A percentile compares a stretch with the other conserved stretches of the same genome.
Evolutionary conservation across 2,113 vertebrate genomes (phyloP).

Genomic region (Lophotis ruficrista): DNA sequence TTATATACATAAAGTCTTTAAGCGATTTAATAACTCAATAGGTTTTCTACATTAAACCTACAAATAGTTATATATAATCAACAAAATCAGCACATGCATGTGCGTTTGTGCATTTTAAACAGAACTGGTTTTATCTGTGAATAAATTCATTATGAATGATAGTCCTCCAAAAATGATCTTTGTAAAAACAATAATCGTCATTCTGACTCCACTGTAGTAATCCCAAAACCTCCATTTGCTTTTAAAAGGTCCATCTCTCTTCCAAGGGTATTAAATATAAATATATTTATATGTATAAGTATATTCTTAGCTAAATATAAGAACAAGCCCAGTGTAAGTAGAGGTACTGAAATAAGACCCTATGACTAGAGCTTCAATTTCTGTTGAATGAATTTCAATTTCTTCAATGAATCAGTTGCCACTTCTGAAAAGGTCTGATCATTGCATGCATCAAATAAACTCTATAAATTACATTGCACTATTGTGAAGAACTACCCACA

Average conservation of each 20-base stretch:
- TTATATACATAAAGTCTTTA: background rate
- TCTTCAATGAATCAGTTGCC: background rate
- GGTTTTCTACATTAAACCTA: background rate
- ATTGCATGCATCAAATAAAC: background rate
- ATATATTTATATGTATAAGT: background rate
- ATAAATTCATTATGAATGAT: background rate
- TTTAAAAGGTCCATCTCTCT: background rate
- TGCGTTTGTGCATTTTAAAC: background rate
- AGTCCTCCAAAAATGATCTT: background rate
- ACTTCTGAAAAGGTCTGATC: background rate
- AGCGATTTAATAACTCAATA: background rate
- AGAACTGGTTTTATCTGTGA: background rate
- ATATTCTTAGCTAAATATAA: background rate
- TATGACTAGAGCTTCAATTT: background rate
- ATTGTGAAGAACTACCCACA: background rate
- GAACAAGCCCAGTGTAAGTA: background rate
- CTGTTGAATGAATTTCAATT: too few relatives aligned
- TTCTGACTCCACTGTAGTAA: background rate
- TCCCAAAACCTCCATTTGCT: background rate
- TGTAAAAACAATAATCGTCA: background rate
- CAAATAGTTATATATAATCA: background rate
- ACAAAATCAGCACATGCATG: background rate
- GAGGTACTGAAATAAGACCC: background rate
- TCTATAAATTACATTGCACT: background rate
- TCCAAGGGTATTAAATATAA: background rate